phyloP scores from a whole-genome alignment of 2,797 vertebrate genomes.

The Remorina albescens region DNA sequence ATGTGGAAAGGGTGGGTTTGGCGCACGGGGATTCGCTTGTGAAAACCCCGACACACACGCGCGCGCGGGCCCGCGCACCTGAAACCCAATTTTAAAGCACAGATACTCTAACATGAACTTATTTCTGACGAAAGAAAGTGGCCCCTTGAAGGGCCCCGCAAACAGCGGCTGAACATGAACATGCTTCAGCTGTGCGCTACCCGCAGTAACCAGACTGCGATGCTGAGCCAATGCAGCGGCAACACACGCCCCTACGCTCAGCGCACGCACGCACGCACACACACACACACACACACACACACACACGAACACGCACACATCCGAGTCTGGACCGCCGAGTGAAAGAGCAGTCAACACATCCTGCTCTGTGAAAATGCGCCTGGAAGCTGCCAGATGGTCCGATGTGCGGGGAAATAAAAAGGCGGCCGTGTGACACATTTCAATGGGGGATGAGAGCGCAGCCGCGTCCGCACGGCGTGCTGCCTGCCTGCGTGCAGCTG shows the following conservation, averaged over 20 bases:
- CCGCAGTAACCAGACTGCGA: constrained; percentile 77
- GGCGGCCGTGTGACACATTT: constrained; percentile 79
- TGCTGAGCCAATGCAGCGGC: constrained; percentile 82
- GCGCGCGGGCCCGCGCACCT: constrained; percentile 8
- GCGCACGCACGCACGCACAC: constrained; percentile 41
- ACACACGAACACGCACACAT: constrained; percentile 38
- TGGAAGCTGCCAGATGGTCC: constrained; percentile 42
- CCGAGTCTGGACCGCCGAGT: constrained; percentile 59
- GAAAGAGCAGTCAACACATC: constrained; percentile 56
- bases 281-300: constrained; percentile 27
- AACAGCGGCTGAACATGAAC: constrained; percentile 51
- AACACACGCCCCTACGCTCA: constrained; percentile 81
- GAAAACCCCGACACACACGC: constrained; percentile 49
- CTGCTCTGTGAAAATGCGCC: constrained; percentile 50
- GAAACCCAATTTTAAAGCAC: constrained; percentile 6
- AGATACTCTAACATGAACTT: constrained; percentile 24
- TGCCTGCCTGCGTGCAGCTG: constrained; percentile 54
- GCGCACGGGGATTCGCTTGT: constrained; percentile 71
- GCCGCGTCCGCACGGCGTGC: constrained; percentile 41
- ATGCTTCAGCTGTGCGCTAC: constrained; percentile 80
- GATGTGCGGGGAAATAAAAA: constrained; percentile 76
- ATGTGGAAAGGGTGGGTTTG: constrained; percentile 75
- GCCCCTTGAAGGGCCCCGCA: neutral
- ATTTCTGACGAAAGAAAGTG: neutral
- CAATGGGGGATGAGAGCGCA: constrained; percentile 54